A percentile compares a stretch with the other conserved stretches of the same genome.
Conservation (phyloP, 2,113 vertebrate species). For the Mesoclemmys tuberculata region DNA sequence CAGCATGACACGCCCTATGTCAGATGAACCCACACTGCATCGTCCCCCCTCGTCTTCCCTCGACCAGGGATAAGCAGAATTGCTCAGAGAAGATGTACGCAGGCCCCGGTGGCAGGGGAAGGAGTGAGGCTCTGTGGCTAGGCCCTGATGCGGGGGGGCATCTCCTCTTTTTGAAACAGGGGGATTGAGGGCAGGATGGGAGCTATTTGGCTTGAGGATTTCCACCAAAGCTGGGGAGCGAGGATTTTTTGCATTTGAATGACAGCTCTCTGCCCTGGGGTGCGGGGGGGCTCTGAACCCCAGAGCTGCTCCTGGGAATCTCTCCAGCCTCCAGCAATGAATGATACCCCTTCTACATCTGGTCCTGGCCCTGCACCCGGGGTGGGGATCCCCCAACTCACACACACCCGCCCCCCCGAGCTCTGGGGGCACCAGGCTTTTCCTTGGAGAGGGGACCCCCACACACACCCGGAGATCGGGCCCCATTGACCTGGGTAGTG, state of each 20-base stretch:
- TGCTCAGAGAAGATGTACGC: background rate
- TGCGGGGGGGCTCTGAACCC: background rate
- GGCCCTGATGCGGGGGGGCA: background rate
- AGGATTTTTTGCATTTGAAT: background rate
- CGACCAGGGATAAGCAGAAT: background rate
- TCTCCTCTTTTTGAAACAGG: background rate
- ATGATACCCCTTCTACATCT: background rate
- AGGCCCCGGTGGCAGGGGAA: background rate
- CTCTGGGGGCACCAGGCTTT: no score
- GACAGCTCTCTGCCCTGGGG: no score
- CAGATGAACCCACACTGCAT: background rate
- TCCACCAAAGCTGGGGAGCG: background rate
- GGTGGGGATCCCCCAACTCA: no score
- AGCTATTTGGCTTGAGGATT: background rate
- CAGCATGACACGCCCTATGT: background rate
- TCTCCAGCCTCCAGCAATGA: background rate
- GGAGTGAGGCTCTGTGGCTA: background rate
- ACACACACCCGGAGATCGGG: background rate
- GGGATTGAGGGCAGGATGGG: background rate
- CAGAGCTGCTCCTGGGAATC: background rate
- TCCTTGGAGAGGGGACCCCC: no score
- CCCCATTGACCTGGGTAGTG: background rate
- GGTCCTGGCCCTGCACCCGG: no score
- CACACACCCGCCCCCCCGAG: no score
- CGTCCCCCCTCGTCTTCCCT: background rate